Base-by-base conservation (phyloP, 2,113 vertebrate species). In the Ranitomeya imitator region DNA sequence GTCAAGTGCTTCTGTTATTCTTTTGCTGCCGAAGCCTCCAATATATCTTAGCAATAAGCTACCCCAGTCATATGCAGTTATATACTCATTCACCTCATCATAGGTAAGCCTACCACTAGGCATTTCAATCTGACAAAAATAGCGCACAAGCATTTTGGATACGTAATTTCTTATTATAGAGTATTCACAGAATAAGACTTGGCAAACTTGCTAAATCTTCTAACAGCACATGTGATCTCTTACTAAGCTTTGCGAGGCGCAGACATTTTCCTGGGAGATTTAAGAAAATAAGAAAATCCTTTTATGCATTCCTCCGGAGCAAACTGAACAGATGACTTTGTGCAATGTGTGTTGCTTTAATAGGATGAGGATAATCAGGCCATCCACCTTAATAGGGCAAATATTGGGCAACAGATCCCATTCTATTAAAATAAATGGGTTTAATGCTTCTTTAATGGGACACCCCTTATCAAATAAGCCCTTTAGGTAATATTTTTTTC, bases 401-500 rank as follows among this genome's bases (percentile, higher is more conserved):
- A 88, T 88, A 88, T 88, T 88, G 87, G 87, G 87, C 80, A 88
- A 88, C 87, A 88, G 87, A 88, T 88, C 84, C 51, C 71, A 78
- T 88, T 88, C 87, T 84, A 88, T 88, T 88, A 88, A 88, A 88
- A 88, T 83, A 88, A 88, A 88, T 88, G 87, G 87, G 71, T 88
- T 84, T 84, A 88, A 84, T 88, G 80, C 59, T 78, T 61, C 80
- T 88, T 88, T 88, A 88, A 88, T 88, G 81, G 80, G 73, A 88
- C 87, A 82, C 87, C 87, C 87, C 87, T 88, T 88, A 88, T 88
- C 87, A 88, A 88, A 88, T 84, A 88, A 88, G 81, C 81, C 87
- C 81, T 88, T 88, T 83, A 88, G 87, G 86, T 83, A 77, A 74
- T 74, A 71, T 83, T 88, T 88, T 88, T 83, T 84, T 84, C 59